Conservation (phyloP, 2,113 vertebrate species). For the Macrotis lagotis region DNA sequence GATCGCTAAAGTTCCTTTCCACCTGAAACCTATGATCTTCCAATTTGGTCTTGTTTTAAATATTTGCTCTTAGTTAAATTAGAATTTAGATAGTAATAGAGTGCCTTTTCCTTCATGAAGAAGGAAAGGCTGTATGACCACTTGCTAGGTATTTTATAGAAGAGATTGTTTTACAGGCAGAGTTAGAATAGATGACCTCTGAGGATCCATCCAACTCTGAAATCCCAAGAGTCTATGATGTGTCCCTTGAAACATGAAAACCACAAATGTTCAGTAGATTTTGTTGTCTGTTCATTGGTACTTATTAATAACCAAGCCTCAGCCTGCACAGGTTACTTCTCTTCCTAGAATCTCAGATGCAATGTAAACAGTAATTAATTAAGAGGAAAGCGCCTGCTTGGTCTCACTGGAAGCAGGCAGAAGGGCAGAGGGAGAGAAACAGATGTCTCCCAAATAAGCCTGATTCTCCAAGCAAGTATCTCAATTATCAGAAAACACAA, state of each 20-base stretch:
- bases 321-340: not conserved
- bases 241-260: conserved; percentile 25
- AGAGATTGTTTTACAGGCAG: not conserved
- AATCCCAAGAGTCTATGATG: not conserved
- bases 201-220: not conserved
- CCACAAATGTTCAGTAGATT: not conserved
- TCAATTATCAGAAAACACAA: conserved; percentile 25
- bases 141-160: not conserved
- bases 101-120: not conserved
- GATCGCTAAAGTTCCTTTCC: no score
- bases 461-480: conserved; percentile 38
- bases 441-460: conserved; percentile 45
- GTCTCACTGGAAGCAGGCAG: not conserved
- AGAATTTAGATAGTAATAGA: not conserved
- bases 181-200: not conserved
- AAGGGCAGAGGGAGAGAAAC: conserved; percentile 37
- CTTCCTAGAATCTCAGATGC: not conserved
- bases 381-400: conserved; percentile 18
- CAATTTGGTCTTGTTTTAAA: not conserved
- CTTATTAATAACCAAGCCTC: not conserved
- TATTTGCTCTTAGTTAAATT: not conserved
- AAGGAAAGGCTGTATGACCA: not conserved
- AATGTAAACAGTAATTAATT: conserved; percentile 48
- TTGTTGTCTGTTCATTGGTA: not conserved
- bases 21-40: no score